These are phyloP conservation scores for Pseudochirops cupreus DNA, from an alignment of 2,797 vertebrate genomes.

Conservation along the genomic window DNA sequence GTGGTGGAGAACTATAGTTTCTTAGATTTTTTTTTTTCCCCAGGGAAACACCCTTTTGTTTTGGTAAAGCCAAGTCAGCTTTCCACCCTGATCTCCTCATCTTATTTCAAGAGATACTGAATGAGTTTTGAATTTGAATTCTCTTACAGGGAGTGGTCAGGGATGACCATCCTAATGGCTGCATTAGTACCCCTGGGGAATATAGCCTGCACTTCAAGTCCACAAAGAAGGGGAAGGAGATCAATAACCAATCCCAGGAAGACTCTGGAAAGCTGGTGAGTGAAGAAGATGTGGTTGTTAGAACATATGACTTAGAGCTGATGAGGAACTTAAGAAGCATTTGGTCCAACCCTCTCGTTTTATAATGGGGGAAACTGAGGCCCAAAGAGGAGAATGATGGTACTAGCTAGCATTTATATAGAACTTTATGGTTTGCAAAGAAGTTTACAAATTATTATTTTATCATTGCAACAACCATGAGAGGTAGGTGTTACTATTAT, in stretches of 20 bases:
- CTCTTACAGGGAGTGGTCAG: not conserved
- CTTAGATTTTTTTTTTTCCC: not conserved
- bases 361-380: not conserved
- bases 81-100: not conserved
- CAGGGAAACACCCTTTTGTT: not conserved
- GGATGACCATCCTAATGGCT: not conserved
- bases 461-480: not conserved
- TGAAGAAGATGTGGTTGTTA: not conserved
- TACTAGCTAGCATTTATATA: not conserved
- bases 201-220: not conserved
- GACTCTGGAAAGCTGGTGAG: constrained; percentile 5
- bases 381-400: not conserved
- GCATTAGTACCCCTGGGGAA: not conserved
- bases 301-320: not conserved
- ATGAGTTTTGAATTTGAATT: not conserved
- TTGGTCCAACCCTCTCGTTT: not conserved
- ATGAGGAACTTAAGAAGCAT: not conserved
- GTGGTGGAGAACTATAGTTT: not conserved
- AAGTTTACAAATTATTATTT: not conserved
- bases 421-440: not conserved
- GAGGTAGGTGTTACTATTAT: not conserved
- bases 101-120: not conserved
- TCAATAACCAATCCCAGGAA: not conserved
- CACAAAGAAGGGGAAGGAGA: not conserved
- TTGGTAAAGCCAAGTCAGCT: not conserved